These are phyloP conservation scores for Sciurus niger DNA, from an alignment of 2,113 vertebrate genomes.

Conservation along the genomic window DNA sequence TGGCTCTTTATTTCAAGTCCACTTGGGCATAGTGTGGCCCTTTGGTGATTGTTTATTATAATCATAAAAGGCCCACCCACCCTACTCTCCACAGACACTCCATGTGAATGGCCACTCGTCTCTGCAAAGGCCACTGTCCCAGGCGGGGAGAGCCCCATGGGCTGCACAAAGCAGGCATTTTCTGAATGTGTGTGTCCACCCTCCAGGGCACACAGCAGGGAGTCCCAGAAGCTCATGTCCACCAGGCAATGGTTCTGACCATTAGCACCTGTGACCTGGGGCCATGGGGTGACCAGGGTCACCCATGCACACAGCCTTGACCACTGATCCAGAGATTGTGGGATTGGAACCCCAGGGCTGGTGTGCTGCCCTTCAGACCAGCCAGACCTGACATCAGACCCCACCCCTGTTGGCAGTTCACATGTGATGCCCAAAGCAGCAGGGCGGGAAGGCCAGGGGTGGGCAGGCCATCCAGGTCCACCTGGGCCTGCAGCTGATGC, in stretches of 20 bases:
- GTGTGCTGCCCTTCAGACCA: not conserved
- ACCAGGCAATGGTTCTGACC: no score
- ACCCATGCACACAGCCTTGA: not conserved
- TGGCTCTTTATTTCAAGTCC: not conserved
- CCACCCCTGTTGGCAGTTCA: no score
- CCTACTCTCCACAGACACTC: not conserved
- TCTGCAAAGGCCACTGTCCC: not conserved
- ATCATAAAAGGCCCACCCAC: not conserved
- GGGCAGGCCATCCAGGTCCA: not conserved
- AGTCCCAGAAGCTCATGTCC: not conserved
- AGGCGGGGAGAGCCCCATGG: not conserved
- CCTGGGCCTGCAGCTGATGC: no score
- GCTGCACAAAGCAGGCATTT: not conserved
- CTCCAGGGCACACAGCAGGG: not conserved
- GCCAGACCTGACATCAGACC: not conserved
- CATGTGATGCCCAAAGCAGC: not conserved
- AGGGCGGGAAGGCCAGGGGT: no score
- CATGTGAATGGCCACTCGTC: constrained; percentile 14
- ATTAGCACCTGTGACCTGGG: not conserved
- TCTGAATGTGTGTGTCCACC: not conserved
- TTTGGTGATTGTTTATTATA: not conserved
- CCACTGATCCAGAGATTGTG: not conserved
- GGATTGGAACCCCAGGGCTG: not conserved
- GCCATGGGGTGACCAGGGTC: not conserved
- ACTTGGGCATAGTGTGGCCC: not conserved